phyloP scores from a whole-genome alignment of 1,140 invertebrate genomes.

The Scaptomyza montana region DNA sequence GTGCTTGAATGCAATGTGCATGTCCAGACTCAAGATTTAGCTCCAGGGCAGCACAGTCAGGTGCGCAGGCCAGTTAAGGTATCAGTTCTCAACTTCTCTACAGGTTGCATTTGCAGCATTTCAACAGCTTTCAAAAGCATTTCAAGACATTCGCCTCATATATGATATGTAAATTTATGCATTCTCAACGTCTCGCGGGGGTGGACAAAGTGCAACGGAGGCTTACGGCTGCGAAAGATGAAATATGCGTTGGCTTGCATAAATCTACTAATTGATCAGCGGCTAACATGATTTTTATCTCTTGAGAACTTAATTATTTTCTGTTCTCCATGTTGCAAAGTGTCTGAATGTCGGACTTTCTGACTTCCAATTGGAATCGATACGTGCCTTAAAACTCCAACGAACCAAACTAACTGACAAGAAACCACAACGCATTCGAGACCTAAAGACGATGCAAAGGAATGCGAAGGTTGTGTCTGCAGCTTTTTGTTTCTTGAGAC shows the following conservation, averaged over 20 bases:
- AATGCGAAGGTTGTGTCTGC: constrained; percentile 57
- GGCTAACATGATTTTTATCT: constrained; percentile 83
- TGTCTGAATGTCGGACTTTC: constrained; percentile 32
- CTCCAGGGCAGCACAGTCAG: constrained; percentile 39
- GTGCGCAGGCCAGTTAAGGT: constrained; percentile 13
- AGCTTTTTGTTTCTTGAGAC: not conserved
- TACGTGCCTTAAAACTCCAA: constrained; percentile 34
- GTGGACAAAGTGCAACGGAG: not conserved
- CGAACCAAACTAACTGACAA: constrained; percentile 26
- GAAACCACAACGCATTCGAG: constrained; percentile 25
- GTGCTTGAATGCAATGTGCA: constrained; percentile 61
- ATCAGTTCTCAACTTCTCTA: constrained; percentile 11
- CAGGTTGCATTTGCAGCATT: constrained; percentile 64
- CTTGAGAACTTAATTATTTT: constrained; percentile 83
- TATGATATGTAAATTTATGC: constrained; percentile 72
- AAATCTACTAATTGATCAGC: constrained; percentile 82
- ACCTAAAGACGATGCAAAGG: constrained; percentile 47
- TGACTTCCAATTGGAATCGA: constrained; percentile 68
- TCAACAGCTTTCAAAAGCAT: constrained; percentile 81
- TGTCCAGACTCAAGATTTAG: constrained; percentile 59
- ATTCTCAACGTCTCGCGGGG: constrained; percentile 31
- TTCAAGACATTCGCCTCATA: constrained; percentile 70
- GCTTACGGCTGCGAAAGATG: constrained; percentile 56
- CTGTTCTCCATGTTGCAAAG: constrained; percentile 54
- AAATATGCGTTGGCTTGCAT: constrained; percentile 70